These are phyloP conservation scores for Parnassius apollo DNA, from an alignment of 2,888 invertebrate species.

Conservation along the genomic window DNA sequence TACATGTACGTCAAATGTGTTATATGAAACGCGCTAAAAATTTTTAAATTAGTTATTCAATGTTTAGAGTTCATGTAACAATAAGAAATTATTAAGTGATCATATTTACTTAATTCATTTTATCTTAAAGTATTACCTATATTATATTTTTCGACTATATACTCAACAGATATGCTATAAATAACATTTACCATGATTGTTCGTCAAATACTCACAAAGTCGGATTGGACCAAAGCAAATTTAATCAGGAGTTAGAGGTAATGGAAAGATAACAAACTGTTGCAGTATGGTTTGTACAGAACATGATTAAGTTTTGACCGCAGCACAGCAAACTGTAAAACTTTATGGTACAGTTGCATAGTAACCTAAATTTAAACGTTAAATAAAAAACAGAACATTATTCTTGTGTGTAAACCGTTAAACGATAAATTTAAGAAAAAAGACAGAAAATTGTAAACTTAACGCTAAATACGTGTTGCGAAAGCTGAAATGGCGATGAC, in stretches of 20 bases:
- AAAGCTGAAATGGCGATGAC: too few species aligned
- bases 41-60: too few species aligned
- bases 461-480: too few species aligned
- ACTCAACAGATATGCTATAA: constrained; percentile 11
- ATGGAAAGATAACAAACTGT: constrained; percentile 28
- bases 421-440: too few species aligned
- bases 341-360: neutral
- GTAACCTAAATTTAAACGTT: too few species aligned
- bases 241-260: constrained; percentile 25
- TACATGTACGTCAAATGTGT: too few species aligned
- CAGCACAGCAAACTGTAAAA: constrained; percentile 1
- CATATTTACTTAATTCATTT: neutral
- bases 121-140: neutral
- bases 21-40: too few species aligned
- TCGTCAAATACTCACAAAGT: constrained; percentile 24
- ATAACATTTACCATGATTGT: constrained; percentile 20
- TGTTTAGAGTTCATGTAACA: too few species aligned
- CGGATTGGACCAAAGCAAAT: constrained; percentile 25
- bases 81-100: too few species aligned
- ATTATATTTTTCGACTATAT: constrained; percentile 1
- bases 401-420: too few species aligned
- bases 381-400: too few species aligned
- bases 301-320: constrained; percentile 16
- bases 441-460: too few species aligned
- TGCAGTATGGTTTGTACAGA: constrained; percentile 23